Base-by-base conservation (phyloP, 2,113 vertebrate species). In the Cottus gobio region DNA sequence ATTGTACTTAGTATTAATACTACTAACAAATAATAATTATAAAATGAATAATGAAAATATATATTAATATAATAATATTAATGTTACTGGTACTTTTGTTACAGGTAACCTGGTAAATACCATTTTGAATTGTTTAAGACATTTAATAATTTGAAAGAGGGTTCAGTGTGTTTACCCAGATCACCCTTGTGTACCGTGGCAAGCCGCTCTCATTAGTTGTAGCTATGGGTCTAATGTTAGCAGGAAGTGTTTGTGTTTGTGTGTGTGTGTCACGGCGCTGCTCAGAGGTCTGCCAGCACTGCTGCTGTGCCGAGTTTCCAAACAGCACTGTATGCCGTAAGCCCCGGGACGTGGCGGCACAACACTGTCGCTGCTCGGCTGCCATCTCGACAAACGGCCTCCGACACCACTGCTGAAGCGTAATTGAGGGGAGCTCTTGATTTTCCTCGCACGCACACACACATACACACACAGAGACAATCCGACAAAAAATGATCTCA, bases 311-410 rank as follows among this genome's bases (percentile, higher is more conserved):
- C 57, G 71, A 48, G 31, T 79, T 71, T 81, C 50, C 77, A 52
- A 52, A 77, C 82, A 48, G 52, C 62, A 71, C 63, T 28, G 67
- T 65, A 12, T n/a, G n/a, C n/a, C n/a, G n/a, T n/a, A n/a, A n/a
- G n/a, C n/a, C 56, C 28, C 36, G 10, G 79, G 61, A 85, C 79
- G 72, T 7, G 48, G 72, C 68, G 46, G 28, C 70, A 69, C 70
- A 63, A 52, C 71, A 10, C 77, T 60, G 80, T 83, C 71, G n/a
- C 54, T 22, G 37, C 80, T 78, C 46, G 12, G 50, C 79, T 75
- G 75, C 75, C 81, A 58, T 82, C 71, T n/a, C 20, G 11, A 74
- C 76, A 63, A 44, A 57, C 12, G 52, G 10, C 24, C 52, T 20
- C 69, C 75, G 56, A 66, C 3, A 52, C 69, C 71, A 15, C 79